These are phyloP conservation scores for Drosophila tristis DNA, from an alignment of 1,140 invertebrate genomes.

Conservation along the genomic window DNA sequence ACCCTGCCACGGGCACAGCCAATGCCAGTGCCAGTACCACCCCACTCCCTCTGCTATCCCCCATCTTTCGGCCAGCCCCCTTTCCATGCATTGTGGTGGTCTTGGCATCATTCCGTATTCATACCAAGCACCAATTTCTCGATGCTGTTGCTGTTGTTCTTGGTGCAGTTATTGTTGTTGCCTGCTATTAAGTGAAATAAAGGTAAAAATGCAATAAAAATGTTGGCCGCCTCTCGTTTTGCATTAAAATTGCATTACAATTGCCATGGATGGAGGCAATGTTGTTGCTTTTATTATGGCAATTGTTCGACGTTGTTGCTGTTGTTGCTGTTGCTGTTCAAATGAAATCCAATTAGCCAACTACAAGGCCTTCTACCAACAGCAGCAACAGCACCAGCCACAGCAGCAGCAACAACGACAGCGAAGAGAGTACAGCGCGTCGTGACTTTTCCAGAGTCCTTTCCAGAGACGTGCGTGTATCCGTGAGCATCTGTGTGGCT, in stretches of 20 bases:
- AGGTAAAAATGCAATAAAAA: constrained; percentile 81
- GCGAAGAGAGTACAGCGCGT: constrained; percentile 25
- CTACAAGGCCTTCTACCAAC: constrained; percentile 67
- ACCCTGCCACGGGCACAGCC: constrained; percentile 12
- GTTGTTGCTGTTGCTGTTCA: constrained; percentile 63
- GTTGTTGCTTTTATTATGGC: constrained; percentile 42
- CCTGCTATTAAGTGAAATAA: constrained; percentile 81
- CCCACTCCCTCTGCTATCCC: neutral
- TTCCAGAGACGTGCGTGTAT: constrained; percentile 54
- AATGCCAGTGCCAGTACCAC: neutral
- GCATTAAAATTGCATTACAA: constrained; percentile 84
- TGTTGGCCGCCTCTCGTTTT: constrained; percentile 72
- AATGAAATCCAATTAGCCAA: constrained; percentile 83
- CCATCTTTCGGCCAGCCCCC: neutral
- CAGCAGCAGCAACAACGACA: constrained; percentile 22
- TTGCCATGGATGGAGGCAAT: constrained; percentile 63
- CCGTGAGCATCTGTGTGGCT: constrained; percentile 3
- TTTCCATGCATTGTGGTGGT: constrained; percentile 65
- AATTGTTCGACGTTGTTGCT: constrained; percentile 60
- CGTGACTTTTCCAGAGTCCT: constrained; percentile 44
- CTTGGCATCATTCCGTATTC: constrained; percentile 80
- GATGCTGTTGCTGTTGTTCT: constrained; percentile 41
- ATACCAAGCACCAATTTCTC: constrained; percentile 82
- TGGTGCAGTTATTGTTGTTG: constrained; percentile 56
- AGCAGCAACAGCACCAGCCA: constrained; percentile 13